Percentiles rank a stretch among this genome's conserved stretches.
phyloP scores from a whole-genome alignment of 2,797 vertebrate species.

The Chaunax sp. region DNA sequence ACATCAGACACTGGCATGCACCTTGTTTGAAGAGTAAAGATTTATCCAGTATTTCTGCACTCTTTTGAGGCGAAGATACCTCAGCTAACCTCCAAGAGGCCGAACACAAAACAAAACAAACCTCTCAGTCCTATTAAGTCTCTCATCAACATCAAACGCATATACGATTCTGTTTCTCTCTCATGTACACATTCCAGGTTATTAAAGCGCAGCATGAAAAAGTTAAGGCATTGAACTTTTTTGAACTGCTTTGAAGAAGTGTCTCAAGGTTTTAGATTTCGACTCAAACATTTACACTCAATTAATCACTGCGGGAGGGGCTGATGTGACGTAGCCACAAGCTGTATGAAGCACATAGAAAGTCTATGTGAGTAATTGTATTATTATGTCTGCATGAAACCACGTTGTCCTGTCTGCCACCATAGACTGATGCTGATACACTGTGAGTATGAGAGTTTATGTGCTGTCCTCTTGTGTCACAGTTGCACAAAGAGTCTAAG shows the following conservation, averaged over 20 bases:
- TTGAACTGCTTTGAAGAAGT: conserved; percentile 34
- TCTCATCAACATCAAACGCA: conserved; percentile 47
- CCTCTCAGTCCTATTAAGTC: conserved; percentile 27
- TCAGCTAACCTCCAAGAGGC: too few relatives aligned
- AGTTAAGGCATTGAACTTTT: conserved; percentile 20
- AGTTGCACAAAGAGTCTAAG: too few relatives aligned
- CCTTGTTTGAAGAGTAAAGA: conserved; percentile 33
- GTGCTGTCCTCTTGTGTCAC: too few relatives aligned
- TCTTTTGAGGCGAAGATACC: not conserved
- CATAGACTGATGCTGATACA: conserved; percentile 40
- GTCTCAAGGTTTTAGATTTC: conserved; percentile 28
- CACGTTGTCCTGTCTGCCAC: too few relatives aligned
- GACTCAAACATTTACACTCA: conserved; percentile 44
- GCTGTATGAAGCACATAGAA: conserved; percentile 17
- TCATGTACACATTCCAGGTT: too few relatives aligned
- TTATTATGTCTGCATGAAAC: too few relatives aligned
- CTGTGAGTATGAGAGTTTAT: conserved; percentile 1
- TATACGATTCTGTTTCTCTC: conserved; percentile 17
- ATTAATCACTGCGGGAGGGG: not conserved
- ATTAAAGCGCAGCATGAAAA: conserved; percentile 23
- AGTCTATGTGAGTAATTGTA: conserved; percentile 51
- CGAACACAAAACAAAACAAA: too few relatives aligned
- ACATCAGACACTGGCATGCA: conserved; percentile 18
- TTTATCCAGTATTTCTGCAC: conserved; percentile 10
- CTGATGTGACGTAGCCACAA: conserved; percentile 49